Evolutionary conservation across 2,888 invertebrate species (phyloP), one percentile per base, ranked within the genome.

Genomic region (Camponotus fellah): DNA sequence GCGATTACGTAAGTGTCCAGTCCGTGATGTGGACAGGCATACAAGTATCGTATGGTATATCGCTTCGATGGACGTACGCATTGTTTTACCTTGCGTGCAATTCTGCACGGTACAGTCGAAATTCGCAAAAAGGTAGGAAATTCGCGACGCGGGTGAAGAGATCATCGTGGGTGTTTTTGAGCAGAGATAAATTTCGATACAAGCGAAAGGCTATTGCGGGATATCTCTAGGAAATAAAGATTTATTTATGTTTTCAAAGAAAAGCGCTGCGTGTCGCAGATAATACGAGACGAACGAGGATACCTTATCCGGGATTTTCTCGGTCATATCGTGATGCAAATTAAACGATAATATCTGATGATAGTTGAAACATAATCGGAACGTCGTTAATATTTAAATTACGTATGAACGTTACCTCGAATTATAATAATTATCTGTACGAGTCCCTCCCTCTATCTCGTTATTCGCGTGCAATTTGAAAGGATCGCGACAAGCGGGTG

Each of bases 1-100:
- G 86, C 89, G 90, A 92, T 94, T 94, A 93, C 94, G 93, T 93
- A 94, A 94, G 91, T 91, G 92, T 92, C 93, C 93, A 91, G 92
- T 87, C 43, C 79, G 87, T 85, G 84, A 85, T 83, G 91, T 88
- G 88, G 86, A 89, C 90, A 87, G 84, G 83, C 89, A 88, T 91
- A 87, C 86, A 89, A 86, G 91, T 91, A 88, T 87, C 88, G 86
- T 87, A 85, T 89, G 82, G 90, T 89, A 90, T 88, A 84, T 88
- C 86, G 86, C 83, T 88, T 86, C 68, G 86, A 75, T 53, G 65
- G 84, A 83, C 79, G 76, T 46, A 17, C 46, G 5, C 46, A 53
- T 69, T 77, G 82, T 82, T 87, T 84, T 76, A 81, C 2, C 6
- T 46, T 81, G 84, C 0, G 60, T 60, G 60, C 79, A 60, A 82